A percentile compares a stretch with the other conserved stretches of the same genome.
phyloP scores from a whole-genome alignment of 2,888 invertebrate genomes.

The Deilephila porcellus region DNA sequence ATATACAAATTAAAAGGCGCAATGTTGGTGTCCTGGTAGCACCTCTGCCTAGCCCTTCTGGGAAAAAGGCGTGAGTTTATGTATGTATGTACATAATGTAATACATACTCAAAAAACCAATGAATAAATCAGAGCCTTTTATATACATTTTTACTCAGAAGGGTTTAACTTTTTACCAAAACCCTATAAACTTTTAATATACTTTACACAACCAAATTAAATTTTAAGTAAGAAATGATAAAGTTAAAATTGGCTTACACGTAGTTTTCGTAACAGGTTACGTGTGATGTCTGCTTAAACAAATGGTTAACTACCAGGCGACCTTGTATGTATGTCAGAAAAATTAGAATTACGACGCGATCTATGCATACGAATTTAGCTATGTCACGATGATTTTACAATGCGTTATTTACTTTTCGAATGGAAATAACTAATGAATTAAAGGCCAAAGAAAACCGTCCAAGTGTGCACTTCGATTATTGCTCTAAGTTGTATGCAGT shows the following conservation, averaged over 20 bases:
- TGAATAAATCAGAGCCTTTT: not conserved
- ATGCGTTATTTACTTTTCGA: not conserved
- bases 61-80: too few species aligned
- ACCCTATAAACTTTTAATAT: not conserved
- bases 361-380: not conserved
- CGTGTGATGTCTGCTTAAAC: slow-evolving; percentile 6
- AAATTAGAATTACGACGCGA: not conserved
- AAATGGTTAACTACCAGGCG: not conserved
- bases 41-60: too few species aligned
- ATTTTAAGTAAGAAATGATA: not conserved
- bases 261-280: not conserved
- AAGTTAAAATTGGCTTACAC: not conserved
- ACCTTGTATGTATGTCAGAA: slow-evolving; percentile 8
- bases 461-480: too few species aligned
- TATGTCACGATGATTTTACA: not conserved
- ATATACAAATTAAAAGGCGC: too few species aligned
- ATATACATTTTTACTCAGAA: not conserved
- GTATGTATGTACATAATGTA: too few species aligned
- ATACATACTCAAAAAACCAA: too few species aligned
- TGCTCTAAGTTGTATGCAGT: too few species aligned
- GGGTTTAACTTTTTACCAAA: not conserved
- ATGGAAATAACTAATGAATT: too few species aligned
- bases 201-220: not conserved
- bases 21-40: too few species aligned
- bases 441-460: too few species aligned